phyloP scores from a whole-genome alignment of 1,140 invertebrate genomes.

The Geopemphigus sp. region DNA sequence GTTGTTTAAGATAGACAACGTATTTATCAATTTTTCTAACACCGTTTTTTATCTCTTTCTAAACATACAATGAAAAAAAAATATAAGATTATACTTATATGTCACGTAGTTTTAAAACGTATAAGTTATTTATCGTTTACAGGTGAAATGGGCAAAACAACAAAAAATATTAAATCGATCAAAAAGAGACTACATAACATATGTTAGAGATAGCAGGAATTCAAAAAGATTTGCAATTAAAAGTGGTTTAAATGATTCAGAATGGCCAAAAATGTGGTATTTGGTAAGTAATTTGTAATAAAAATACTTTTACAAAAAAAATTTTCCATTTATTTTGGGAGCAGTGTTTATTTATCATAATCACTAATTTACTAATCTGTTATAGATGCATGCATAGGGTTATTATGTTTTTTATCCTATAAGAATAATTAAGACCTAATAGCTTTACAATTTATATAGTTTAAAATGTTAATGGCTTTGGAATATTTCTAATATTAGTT shows the following conservation, averaged over 20 bases:
- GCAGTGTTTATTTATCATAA: no score
- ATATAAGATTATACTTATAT: background rate
- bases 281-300: conserved; percentile 65
- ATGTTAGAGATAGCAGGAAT: conserved; percentile 54
- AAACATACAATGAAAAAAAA: background rate
- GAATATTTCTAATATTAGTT: background rate
- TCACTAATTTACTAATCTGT: no score
- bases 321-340: background rate
- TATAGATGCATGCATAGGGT: no score
- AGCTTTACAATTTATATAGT: no score
- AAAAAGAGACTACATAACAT: conserved; percentile 67
- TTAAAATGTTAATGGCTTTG: no score
- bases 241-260: conserved; percentile 71
- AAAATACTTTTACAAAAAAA: background rate
- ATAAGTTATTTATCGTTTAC: conserved; percentile 32
- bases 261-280: conserved; percentile 90
- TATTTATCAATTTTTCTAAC: background rate
- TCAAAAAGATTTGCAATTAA: conserved; percentile 54
- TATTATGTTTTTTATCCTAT: no score
- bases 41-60: conserved; percentile 19
- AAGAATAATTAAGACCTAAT: no score
- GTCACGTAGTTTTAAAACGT: conserved; percentile 15
- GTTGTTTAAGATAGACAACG: background rate
- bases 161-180: conserved; percentile 67
- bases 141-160: conserved; percentile 65